A percentile compares a stretch with the other conserved stretches of the same genome.
Conservation (phyloP, 2,797 vertebrate species). For the Hephaestus fuliginosus region DNA sequence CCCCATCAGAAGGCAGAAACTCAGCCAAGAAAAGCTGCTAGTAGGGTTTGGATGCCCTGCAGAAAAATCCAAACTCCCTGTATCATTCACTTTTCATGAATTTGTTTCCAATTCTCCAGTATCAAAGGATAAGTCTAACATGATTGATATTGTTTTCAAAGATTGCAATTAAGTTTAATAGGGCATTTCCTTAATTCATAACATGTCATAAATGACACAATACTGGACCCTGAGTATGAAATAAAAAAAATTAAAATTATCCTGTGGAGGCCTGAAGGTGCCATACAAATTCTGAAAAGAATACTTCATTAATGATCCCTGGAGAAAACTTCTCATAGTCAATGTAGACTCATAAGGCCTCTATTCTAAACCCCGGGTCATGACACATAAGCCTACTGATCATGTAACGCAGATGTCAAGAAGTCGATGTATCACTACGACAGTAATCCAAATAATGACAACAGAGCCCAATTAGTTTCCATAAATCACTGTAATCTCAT, state of each 20-base stretch:
- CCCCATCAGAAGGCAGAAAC: slow-evolving; percentile 51
- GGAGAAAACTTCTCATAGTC: background rate
- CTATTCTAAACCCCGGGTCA: slow-evolving; percentile 11
- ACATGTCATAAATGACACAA: slow-evolving; percentile 10
- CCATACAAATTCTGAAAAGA: background rate
- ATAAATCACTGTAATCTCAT: slow-evolving; percentile 62
- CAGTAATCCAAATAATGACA: slow-evolving; percentile 46
- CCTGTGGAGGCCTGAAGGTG: background rate
- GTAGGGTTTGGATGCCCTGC: slow-evolving; percentile 28
- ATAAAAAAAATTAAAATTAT: slow-evolving; percentile 18
- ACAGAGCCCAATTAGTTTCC: slow-evolving; percentile 67
- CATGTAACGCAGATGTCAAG: slow-evolving; percentile 28
- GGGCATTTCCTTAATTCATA: slow-evolving; percentile 31
- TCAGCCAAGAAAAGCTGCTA: slow-evolving; percentile 68
- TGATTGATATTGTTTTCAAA: background rate
- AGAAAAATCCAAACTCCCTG: slow-evolving; percentile 25
- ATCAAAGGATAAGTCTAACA: slow-evolving; percentile 9
- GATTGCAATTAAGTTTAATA: slow-evolving; percentile 31
- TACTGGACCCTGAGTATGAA: slow-evolving; percentile 3
- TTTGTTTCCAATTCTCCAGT: slow-evolving; percentile 17
- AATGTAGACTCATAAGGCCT: background rate
- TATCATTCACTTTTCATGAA: slow-evolving; percentile 18
- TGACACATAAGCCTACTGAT: slow-evolving; percentile 41
- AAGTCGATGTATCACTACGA: slow-evolving; percentile 38
- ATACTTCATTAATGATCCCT: background rate